These are phyloP conservation scores for Drosophila birchii DNA, from an alignment of 2,888 invertebrate genomes.

Conservation along the genomic window DNA sequence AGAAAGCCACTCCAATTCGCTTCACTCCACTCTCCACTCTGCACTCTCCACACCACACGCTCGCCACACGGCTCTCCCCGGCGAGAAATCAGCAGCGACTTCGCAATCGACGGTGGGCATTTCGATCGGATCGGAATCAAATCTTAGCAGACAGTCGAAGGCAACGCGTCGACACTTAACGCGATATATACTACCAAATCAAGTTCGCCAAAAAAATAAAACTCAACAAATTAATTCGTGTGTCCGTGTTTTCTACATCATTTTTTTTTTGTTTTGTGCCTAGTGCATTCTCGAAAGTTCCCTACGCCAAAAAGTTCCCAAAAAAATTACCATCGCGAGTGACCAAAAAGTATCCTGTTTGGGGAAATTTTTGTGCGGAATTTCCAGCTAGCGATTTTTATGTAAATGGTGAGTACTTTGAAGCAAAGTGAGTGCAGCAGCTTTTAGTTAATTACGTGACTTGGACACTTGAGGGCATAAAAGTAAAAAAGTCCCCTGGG, in stretches of 20 bases:
- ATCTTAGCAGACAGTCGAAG: constrained; percentile 74
- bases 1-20: constrained; percentile 39
- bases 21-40: constrained; percentile 16
- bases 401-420: constrained; percentile 73
- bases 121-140: constrained; percentile 77
- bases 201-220: background rate
- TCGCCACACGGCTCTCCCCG: constrained; percentile 23
- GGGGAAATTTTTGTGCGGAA: constrained; percentile 29
- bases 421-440: constrained; percentile 1
- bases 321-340: background rate
- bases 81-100: constrained; percentile 37
- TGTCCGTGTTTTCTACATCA: background rate
- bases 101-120: constrained; percentile 23
- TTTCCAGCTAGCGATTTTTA: constrained; percentile 53
- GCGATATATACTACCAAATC: constrained; percentile 32
- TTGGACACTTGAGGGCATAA: constrained; percentile 2
- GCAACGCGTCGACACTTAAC: constrained; percentile 68
- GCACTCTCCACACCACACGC: background rate
- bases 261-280: background rate
- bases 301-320: background rate
- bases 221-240: background rate
- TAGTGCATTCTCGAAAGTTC: constrained; percentile 29
- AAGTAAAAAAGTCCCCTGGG: constrained; percentile 2
- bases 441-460: constrained; percentile 2
- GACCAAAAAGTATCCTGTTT: constrained; percentile 12